Percentiles rank a stretch among this genome's conserved stretches.
Evolutionary conservation across 1,140 invertebrate species (phyloP).

Genomic region (Drosophila virilis): DNA sequence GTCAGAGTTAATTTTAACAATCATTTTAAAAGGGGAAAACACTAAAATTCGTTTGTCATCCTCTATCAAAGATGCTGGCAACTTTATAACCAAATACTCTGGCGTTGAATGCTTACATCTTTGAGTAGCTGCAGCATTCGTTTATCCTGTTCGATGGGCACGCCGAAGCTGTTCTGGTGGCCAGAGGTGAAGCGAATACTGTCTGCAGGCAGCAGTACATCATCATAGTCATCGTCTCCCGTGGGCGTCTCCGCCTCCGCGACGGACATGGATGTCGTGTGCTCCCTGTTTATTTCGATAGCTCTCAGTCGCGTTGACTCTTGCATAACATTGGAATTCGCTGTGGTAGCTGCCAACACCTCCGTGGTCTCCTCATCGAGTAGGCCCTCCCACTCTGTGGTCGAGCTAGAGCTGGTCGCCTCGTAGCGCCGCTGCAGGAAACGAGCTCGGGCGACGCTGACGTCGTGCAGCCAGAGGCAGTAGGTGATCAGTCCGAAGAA

Average conservation of each 20-base stretch:
- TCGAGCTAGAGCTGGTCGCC: conserved; percentile 45
- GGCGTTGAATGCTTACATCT: conserved; percentile 72
- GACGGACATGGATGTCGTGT: conserved; percentile 25
- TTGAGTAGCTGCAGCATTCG: conserved; percentile 79
- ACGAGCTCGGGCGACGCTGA: conserved; percentile 70
- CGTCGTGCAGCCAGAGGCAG: conserved; percentile 78
- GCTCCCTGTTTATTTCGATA: conserved; percentile 39
- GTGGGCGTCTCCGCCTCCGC: conserved; percentile 9
- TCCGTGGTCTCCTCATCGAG: conserved; percentile 41
- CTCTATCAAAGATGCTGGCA: no score
- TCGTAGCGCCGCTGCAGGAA: conserved; percentile 71
- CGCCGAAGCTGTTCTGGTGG: conserved; percentile 87
- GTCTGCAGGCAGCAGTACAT: conserved; percentile 68
- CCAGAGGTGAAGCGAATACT: conserved; percentile 86
- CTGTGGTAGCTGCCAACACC: conserved; percentile 25
- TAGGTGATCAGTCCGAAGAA: conserved; percentile 82
- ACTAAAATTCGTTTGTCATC: no score
- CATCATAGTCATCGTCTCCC: conserved; percentile 60
- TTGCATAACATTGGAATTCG: conserved; percentile 25
- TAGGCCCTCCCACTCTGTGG: conserved; percentile 21
- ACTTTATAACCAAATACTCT: no score
- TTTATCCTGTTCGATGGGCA: conserved; percentile 86
- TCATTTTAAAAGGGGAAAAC: no score
- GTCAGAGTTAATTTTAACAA: no score
- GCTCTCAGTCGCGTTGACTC: conserved; percentile 66